Conservation (phyloP, 2,113 vertebrate genomes). For the Maylandia zebra region DNA sequence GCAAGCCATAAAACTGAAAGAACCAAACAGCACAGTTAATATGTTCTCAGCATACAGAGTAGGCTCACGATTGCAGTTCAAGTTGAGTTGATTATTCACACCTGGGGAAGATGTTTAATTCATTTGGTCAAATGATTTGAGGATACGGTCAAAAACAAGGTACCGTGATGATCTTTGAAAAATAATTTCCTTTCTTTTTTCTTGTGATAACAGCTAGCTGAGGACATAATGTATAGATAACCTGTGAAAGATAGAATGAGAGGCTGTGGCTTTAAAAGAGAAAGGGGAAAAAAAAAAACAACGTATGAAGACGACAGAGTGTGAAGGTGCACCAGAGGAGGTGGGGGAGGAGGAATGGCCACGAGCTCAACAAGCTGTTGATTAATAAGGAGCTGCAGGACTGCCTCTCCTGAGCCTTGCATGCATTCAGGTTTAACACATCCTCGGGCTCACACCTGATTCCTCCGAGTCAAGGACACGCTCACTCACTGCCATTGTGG, state of each 20-base stretch:
- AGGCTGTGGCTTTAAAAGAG: background rate
- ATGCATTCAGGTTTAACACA: constrained; percentile 17
- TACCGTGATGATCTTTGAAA: background rate
- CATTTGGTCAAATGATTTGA: background rate
- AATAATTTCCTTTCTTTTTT: background rate
- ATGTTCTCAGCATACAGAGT: background rate
- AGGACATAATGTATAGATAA: constrained; percentile 6
- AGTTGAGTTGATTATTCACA: background rate
- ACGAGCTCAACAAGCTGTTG: constrained; percentile 52
- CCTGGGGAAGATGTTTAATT: background rate
- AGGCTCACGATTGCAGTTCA: background rate
- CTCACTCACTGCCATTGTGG: constrained; percentile 14
- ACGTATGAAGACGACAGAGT: background rate
- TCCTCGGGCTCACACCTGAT: constrained; percentile 37
- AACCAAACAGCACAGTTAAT: background rate
- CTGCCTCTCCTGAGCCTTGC: constrained; percentile 20
- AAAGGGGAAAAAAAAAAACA: fast-evolving
- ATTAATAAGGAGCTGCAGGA: constrained; percentile 54
- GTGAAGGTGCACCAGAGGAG: background rate
- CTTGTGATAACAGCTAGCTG: background rate
- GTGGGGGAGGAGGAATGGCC: background rate
- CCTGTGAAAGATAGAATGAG: background rate
- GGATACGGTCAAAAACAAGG: background rate
- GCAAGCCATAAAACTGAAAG: background rate
- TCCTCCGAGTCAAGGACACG: constrained; percentile 49